Base-by-base conservation (phyloP, 2,113 vertebrate species). In the Sula dactylatra region DNA sequence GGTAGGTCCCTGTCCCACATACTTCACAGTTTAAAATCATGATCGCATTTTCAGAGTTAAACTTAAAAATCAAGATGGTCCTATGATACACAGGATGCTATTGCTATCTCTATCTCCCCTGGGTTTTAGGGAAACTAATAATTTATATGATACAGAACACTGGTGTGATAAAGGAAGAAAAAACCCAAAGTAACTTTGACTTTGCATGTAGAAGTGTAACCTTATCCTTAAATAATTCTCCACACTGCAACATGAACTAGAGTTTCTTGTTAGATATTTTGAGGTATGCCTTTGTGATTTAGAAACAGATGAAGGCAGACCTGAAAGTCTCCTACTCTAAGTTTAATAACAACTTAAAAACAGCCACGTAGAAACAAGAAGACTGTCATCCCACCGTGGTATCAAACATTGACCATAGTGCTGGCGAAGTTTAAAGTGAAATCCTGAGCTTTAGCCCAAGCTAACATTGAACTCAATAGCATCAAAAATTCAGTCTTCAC, bases 391-490 rank as follows among this genome's bases (percentile, higher is more conserved):
- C n/a, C 47, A 81, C 50, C 55, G 20, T 1, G 4, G 40, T 18
- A 78, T 69, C 52, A 45, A 69, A 72, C 18, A 66, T 1, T 22
- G 32, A 71, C 13, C 27, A 0, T 3, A 32, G 22, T 65, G 82
- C 26, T 94, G 59, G 42, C 45, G 10, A 29, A 42, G n/a, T 36
- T 58, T 50, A 10, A 91, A 74, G 44, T n/a, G 31, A 86, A 78
- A 55, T 47, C 69, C 44, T 92, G 55, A 84, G 73, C 67, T 91
- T 36, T 6, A 83, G 50, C 38, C 47, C 65, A 90, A 71, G 64
- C 31, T 70, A 47, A 64, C 0, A 0, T 0, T 85, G 65, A 82
- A 12, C 38, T 93, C 52, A 31, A 31, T 0, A 49, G n/a, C 15
- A 71, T 12, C 26, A 80, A 21, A 42, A 85, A 44, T 72, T 76